Conservation (phyloP, 2,797 vertebrate species). For the Chanos chanos region DNA sequence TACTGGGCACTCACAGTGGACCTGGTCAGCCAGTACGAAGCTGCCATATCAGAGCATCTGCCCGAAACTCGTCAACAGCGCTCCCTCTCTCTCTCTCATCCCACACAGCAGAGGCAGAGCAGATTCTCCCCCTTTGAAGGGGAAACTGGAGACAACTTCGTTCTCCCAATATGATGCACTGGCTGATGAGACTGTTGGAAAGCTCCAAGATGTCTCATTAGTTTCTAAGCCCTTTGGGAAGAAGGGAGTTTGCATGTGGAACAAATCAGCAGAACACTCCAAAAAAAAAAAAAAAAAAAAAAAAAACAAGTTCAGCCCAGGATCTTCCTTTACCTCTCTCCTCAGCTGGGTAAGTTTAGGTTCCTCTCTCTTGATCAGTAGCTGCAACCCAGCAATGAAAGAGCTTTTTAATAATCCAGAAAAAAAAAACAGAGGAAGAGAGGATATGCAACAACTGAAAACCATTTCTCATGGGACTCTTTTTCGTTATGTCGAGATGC, state of each 20-base stretch:
- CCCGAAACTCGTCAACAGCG: conserved; percentile 15
- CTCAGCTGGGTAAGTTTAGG: neutral
- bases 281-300: too few relatives aligned
- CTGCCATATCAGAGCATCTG: conserved; percentile 32
- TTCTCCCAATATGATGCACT: conserved; percentile 19
- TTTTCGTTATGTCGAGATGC: neutral
- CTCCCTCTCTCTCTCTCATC: conserved; percentile 27
- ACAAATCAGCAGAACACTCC: conserved; percentile 6
- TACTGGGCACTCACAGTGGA: too few relatives aligned
- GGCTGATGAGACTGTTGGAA: conserved; percentile 25
- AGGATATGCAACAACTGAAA: neutral
- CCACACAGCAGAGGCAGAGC: conserved; percentile 26
- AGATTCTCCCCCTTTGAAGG: conserved; percentile 40
- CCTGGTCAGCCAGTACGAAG: too few relatives aligned
- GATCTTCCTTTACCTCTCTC: conserved; percentile 1
- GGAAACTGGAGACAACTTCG: conserved; percentile 32
- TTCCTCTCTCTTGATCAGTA: neutral
- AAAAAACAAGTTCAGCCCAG: conserved; percentile 18
- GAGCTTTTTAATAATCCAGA: conserved; percentile 15
- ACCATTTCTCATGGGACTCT: neutral
- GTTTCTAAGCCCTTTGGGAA: conserved; percentile 13
- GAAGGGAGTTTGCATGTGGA: conserved; percentile 29
- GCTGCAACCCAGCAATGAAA: conserved; percentile 19
- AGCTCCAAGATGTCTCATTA: conserved; percentile 43
- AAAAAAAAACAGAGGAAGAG: neutral